phyloP scores from a whole-genome alignment of 1,140 invertebrate genomes.

The Pachypsylla venusta region DNA sequence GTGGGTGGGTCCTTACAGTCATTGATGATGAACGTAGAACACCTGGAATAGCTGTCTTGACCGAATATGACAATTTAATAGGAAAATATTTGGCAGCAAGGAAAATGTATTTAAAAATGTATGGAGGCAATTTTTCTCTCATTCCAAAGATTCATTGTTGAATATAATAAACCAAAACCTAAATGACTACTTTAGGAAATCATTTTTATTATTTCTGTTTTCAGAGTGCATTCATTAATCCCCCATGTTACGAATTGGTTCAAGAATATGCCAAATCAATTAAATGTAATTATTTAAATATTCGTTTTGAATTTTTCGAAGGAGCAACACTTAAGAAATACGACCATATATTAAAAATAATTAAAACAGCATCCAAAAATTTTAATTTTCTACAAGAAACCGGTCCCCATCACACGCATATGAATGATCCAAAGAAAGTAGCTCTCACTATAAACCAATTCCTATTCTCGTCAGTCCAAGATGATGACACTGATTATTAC shows the following conservation, averaged over 20 bases:
- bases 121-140: no score
- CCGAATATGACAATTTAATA: no score
- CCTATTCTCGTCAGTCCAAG: slow-evolving; percentile 1
- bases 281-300: slow-evolving; percentile 61
- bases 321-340: slow-evolving; percentile 46
- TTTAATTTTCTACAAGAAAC: slow-evolving; percentile 53
- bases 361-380: slow-evolving; percentile 39
- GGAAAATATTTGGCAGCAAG: no score
- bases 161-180: no score
- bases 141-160: no score
- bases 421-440: slow-evolving; percentile 56
- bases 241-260: slow-evolving; percentile 48
- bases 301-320: slow-evolving; percentile 41
- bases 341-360: slow-evolving; percentile 45
- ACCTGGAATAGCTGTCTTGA: no score
- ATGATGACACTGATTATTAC: neutral
- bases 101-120: no score
- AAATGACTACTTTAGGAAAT: no score
- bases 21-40: no score
- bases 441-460: slow-evolving; percentile 25
- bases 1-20: no score
- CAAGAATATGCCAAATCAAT: slow-evolving; percentile 50
- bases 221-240: neutral
- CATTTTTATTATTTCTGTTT: no score
- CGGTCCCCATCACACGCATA: slow-evolving; percentile 70